Conservation (phyloP, 2,888 invertebrate genomes). For the Tipula confusa region DNA sequence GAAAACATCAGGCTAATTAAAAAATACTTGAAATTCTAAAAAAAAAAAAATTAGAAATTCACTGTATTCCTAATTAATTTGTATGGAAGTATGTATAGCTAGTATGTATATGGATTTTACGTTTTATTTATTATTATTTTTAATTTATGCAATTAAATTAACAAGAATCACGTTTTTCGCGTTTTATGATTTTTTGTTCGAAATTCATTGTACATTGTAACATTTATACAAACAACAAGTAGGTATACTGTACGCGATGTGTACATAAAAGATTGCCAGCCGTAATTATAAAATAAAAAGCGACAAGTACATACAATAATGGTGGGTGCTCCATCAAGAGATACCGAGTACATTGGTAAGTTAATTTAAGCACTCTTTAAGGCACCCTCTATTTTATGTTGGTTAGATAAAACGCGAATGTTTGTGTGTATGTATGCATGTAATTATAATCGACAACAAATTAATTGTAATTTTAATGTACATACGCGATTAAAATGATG, state of each 20-base stretch:
- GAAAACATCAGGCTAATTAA: neutral
- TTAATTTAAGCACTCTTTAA: too few relatives aligned
- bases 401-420: neutral
- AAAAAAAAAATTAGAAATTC: too few relatives aligned
- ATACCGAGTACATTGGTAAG: too few relatives aligned
- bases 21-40: neutral
- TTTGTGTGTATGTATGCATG: neutral
- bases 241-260: neutral
- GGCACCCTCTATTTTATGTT: too few relatives aligned
- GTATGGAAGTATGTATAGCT: too few relatives aligned
- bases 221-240: neutral
- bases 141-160: slow-evolving; percentile 25
- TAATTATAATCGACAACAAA: slow-evolving; percentile 3
- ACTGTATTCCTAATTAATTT: too few relatives aligned
- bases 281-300: neutral
- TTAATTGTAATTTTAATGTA: neutral
- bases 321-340: too few relatives aligned
- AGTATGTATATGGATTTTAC: neutral
- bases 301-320: neutral
- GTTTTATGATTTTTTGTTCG: neutral
- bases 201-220: neutral
- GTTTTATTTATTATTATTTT: neutral
- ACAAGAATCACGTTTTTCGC: neutral
- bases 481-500: neutral
- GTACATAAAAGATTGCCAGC: neutral